phyloP scores from a whole-genome alignment of 2,113 vertebrate genomes.

The Clinocottus analis region DNA sequence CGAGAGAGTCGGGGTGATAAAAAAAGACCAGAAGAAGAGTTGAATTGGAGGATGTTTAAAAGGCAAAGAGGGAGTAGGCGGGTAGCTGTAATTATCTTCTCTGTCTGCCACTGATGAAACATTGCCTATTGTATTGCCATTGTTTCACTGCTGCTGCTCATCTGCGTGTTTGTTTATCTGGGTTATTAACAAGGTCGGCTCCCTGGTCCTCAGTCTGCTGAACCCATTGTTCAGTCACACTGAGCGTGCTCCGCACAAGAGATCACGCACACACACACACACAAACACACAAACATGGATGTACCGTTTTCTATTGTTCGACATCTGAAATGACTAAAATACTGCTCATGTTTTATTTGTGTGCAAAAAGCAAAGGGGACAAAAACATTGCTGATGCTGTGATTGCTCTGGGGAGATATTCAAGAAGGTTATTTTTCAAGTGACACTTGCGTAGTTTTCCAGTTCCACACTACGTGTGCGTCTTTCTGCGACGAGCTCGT shows the following conservation, averaged over 20 bases:
- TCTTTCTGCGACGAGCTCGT: slow-evolving; percentile 12
- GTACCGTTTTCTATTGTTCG: slow-evolving; percentile 10
- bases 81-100: slow-evolving; percentile 70
- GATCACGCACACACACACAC: background rate
- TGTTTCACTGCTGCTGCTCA: slow-evolving; percentile 63
- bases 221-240: slow-evolving; percentile 62
- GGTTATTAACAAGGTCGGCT: slow-evolving; percentile 69
- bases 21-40: slow-evolving; percentile 32
- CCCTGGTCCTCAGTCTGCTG: slow-evolving; percentile 50
- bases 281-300: slow-evolving; percentile 4
- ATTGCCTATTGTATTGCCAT: slow-evolving; percentile 64
- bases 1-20: slow-evolving; percentile 14
- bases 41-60: slow-evolving; percentile 60
- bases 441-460: slow-evolving; percentile 43
- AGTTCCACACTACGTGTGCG: slow-evolving; percentile 3
- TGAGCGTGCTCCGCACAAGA: slow-evolving; percentile 29
- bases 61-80: slow-evolving; percentile 63
- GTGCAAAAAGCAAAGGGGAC: slow-evolving; percentile 2
- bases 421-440: slow-evolving; percentile 36
- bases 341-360: slow-evolving; percentile 41
- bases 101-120: slow-evolving; percentile 72
- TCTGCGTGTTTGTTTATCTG: slow-evolving; percentile 75
- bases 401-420: slow-evolving; percentile 38
- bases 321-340: slow-evolving; percentile 34
- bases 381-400: slow-evolving; percentile 27